Conservation (phyloP, 2,797 vertebrate species). For the Sciurus vulgaris region DNA sequence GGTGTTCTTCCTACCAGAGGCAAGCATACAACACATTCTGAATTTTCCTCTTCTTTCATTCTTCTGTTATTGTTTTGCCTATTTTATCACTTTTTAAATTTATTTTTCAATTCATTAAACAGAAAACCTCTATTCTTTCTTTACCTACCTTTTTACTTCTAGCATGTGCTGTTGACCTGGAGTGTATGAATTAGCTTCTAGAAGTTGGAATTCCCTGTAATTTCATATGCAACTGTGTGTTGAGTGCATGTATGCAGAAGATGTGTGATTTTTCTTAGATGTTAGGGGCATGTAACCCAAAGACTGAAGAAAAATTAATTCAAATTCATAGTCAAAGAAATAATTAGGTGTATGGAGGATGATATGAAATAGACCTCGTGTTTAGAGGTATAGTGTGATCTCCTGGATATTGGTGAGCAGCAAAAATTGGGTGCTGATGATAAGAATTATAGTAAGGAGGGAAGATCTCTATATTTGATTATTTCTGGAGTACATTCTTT, state of each 20-base stretch:
- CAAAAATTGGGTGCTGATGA: background rate
- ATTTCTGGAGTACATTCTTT: conserved; percentile 46
- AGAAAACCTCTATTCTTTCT: background rate
- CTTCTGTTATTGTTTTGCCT: background rate
- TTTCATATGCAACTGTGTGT: background rate
- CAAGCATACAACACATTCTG: background rate
- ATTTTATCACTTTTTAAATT: conserved; percentile 48
- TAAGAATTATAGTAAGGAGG: background rate
- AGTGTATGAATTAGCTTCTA: background rate
- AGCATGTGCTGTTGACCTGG: background rate
- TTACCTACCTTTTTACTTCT: conserved; percentile 32
- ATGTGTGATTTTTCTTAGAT: background rate
- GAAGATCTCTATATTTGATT: background rate
- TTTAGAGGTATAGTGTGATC: background rate
- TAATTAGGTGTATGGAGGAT: background rate
- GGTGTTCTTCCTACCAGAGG: background rate
- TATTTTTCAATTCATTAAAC: conserved; percentile 14
- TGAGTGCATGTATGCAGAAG: background rate
- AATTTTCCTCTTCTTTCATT: background rate
- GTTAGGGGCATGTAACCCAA: background rate
- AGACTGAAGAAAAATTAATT: background rate
- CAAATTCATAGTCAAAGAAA: background rate
- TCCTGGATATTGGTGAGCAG: background rate
- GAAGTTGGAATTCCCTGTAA: background rate
- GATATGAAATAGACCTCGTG: background rate